Evolutionary conservation across 1,140 invertebrate genomes (phyloP).

Genomic region (Ladona fulva): DNA sequence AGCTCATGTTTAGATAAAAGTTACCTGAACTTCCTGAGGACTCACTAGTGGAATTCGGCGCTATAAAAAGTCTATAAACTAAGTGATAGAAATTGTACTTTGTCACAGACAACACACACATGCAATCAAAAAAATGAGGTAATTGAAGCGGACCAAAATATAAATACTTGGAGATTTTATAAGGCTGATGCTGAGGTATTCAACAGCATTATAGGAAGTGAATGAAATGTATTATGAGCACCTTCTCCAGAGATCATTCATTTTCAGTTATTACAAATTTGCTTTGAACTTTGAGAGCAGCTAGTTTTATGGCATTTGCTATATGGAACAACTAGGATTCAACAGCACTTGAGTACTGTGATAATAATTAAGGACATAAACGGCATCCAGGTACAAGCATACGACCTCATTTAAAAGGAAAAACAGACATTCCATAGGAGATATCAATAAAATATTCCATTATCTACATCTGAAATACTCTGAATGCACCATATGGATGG

Average conservation of each 20-base stretch:
- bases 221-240: neutral
- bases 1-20: neutral
- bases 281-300: neutral
- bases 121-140: neutral
- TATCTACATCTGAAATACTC: too few relatives aligned
- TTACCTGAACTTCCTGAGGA: neutral
- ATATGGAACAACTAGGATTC: neutral
- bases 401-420: neutral
- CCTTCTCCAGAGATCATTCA: slow-evolving; percentile 5
- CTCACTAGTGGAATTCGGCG: neutral
- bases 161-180: too few relatives aligned
- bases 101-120: neutral
- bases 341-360: neutral
- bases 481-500: too few relatives aligned
- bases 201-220: neutral
- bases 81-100: neutral
- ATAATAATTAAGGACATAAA: neutral
- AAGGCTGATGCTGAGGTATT: too few relatives aligned
- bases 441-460: neutral
- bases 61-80: neutral
- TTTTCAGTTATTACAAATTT: neutral
- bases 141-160: neutral
- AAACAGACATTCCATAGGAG: neutral
- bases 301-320: neutral
- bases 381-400: neutral